Evolutionary conservation across 2,888 invertebrate genomes (phyloP).

Genomic region (Nomada hirtipes): DNA sequence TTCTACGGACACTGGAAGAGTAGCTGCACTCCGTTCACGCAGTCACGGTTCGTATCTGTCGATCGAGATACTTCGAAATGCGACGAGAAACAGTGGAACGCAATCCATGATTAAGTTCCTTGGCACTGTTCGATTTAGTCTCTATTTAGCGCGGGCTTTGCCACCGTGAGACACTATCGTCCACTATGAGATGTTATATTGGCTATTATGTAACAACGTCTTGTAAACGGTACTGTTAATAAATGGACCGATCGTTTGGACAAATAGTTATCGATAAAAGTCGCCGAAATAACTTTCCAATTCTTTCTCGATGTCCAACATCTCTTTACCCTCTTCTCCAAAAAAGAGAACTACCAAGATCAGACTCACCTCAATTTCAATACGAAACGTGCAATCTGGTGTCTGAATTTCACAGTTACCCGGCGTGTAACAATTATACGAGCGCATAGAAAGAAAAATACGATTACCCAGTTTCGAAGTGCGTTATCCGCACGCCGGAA

Average conservation of each 20-base stretch:
- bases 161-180: neutral
- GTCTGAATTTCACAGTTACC: slow-evolving; percentile 2
- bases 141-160: slow-evolving; percentile 11
- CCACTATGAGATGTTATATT: neutral
- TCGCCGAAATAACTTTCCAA: neutral
- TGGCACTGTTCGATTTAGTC: slow-evolving; percentile 6
- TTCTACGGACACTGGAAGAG: neutral
- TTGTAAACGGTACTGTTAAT: neutral
- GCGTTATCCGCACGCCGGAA: slow-evolving; percentile 16
- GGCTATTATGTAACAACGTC: neutral
- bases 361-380: no score
- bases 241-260: neutral
- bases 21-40: slow-evolving; percentile 12
- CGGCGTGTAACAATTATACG: neutral
- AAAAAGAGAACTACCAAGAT: no score
- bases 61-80: slow-evolving; percentile 1
- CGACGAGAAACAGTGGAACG: slow-evolving; percentile 2
- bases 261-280: neutral
- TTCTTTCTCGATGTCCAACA: neutral
- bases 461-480: neutral
- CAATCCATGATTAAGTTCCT: slow-evolving; percentile 29
- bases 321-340: no score
- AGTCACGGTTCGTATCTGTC: neutral
- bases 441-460: neutral
- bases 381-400: no score